phyloP scores from a whole-genome alignment of 2,888 invertebrate genomes.

The Julus scandinavius region DNA sequence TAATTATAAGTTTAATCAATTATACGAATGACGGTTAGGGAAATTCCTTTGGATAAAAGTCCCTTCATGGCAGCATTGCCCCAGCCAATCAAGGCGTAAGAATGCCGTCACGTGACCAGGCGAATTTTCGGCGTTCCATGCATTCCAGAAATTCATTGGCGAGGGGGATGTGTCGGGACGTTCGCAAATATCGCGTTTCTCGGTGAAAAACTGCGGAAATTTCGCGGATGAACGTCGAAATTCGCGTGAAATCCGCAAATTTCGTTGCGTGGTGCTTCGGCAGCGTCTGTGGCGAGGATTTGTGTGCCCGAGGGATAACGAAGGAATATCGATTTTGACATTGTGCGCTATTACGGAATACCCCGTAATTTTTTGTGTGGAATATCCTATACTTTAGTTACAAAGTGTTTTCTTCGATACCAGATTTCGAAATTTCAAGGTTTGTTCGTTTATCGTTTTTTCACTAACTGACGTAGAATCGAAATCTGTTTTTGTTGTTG shows the following conservation, averaged over 20 bases:
- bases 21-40: background rate
- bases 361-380: background rate
- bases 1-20: too few relatives aligned
- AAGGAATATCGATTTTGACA: slow-evolving; percentile 34
- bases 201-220: background rate
- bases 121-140: slow-evolving; percentile 43
- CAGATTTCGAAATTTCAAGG: background rate
- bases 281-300: background rate
- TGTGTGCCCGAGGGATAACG: slow-evolving; percentile 3
- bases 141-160: slow-evolving; percentile 52
- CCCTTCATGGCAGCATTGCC: background rate
- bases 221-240: background rate
- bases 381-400: background rate
- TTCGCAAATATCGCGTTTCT: background rate
- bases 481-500: background rate
- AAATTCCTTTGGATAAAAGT: background rate
- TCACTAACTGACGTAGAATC: background rate
- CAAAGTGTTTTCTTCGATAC: background rate
- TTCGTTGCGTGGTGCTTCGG: background rate
- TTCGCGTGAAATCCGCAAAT: background rate
- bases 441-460: background rate
- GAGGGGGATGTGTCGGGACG: slow-evolving; percentile 19
- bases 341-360: slow-evolving; percentile 39
- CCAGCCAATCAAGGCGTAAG: slow-evolving; percentile 24
- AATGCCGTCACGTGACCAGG: slow-evolving; percentile 50